These are phyloP conservation scores for Anarrhichthys ocellatus DNA, from an alignment of 2,113 vertebrate species.

Conservation along the genomic window DNA sequence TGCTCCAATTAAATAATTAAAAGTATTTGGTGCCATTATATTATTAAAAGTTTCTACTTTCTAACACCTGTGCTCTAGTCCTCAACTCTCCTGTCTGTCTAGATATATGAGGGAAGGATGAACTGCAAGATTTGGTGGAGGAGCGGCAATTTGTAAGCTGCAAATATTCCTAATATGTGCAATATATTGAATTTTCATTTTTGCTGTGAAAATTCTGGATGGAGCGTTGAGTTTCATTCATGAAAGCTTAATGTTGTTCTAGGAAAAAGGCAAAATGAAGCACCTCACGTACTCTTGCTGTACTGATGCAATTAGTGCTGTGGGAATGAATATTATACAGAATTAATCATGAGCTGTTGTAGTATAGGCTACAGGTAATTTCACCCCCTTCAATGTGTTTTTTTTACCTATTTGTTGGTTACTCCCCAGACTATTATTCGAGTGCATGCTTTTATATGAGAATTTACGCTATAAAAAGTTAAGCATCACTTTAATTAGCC, in stretches of 20 bases:
- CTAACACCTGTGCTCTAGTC: neutral
- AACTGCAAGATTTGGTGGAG: neutral
- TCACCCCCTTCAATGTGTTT: neutral
- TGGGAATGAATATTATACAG: neutral
- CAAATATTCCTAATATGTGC: neutral
- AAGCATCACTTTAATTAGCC: neutral
- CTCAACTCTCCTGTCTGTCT: neutral
- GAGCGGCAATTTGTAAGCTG: neutral
- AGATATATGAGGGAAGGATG: neutral
- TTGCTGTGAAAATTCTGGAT: neutral
- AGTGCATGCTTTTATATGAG: neutral
- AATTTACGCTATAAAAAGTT: neutral
- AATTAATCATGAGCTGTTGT: neutral
- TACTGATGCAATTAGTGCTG: neutral
- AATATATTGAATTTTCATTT: neutral
- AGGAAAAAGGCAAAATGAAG: neutral
- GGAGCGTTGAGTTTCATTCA: neutral
- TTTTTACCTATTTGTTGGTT: neutral
- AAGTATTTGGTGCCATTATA: neutral
- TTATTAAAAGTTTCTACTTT: conserved; percentile 11
- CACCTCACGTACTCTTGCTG: neutral
- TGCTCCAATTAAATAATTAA: conserved; percentile 9
- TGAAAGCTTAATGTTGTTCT: neutral
- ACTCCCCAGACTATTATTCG: neutral
- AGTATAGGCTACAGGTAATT: neutral